These are phyloP conservation scores for Drosophila kanapiae DNA, from an alignment of 1,140 invertebrate species.

Conservation along the genomic window DNA sequence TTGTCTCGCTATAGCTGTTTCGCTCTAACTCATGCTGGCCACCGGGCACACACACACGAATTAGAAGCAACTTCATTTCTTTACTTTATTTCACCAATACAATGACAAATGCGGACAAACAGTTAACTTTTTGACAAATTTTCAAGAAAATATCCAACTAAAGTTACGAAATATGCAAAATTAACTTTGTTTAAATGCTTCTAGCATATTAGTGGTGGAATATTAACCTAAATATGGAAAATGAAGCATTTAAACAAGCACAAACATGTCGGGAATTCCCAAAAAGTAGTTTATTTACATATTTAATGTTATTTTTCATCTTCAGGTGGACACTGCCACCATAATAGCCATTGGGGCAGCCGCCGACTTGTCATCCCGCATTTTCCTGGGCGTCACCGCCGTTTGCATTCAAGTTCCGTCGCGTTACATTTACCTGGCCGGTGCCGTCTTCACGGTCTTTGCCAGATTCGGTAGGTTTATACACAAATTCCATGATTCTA, in stretches of 20 bases:
- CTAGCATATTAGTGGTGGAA: too few species aligned
- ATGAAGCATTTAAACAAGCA: too few species aligned
- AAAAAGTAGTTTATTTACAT: too few species aligned
- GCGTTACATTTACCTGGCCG: constrained; percentile 86
- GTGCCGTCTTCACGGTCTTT: constrained; percentile 86
- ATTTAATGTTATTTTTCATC: too few species aligned
- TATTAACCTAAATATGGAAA: too few species aligned
- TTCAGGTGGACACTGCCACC: constrained; percentile 84
- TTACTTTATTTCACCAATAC: too few species aligned
- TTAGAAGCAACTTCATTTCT: background rate
- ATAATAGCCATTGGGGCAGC: constrained; percentile 87
- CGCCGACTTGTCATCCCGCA: constrained; percentile 86
- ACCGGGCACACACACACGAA: background rate
- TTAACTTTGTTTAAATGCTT: too few species aligned
- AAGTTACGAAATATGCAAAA: too few species aligned
- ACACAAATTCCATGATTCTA: too few species aligned
- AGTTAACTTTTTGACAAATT: too few species aligned
- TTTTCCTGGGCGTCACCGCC: constrained; percentile 86
- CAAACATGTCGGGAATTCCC: too few species aligned
- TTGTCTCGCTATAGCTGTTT: background rate
- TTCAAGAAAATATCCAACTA: too few species aligned
- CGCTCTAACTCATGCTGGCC: background rate
- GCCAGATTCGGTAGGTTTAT: constrained; percentile 86
- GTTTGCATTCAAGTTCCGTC: constrained; percentile 86
- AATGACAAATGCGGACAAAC: background rate